Conservation (phyloP, 1,140 invertebrate species). For the Diabrotica virgifera region DNA sequence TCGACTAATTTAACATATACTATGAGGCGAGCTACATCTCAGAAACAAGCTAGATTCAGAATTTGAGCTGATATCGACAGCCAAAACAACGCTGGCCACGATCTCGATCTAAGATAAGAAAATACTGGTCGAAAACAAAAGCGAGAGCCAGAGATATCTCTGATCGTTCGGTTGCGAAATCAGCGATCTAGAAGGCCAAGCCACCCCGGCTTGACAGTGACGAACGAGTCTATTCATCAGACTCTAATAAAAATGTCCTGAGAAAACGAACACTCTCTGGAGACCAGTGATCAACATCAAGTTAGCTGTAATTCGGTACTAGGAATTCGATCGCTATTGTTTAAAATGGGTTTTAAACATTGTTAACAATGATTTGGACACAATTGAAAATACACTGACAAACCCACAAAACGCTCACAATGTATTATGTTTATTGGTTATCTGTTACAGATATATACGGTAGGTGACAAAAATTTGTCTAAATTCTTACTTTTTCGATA, state of each 20-base stretch:
- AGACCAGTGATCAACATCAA: background rate
- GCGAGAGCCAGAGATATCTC: constrained; percentile 23
- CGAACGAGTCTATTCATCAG: constrained; percentile 20
- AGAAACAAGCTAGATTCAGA: background rate
- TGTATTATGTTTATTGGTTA: no score
- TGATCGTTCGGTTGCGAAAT: constrained; percentile 15
- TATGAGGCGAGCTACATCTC: background rate
- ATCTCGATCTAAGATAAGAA: constrained; percentile 22
- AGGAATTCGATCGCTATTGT: background rate
- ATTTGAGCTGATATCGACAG: constrained; percentile 6
- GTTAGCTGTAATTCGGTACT: background rate
- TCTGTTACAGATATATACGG: no score
- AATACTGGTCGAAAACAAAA: constrained; percentile 26
- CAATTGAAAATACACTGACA: no score
- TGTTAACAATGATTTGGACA: no score
- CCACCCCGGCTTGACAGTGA: constrained; percentile 29
- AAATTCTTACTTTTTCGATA: no score
- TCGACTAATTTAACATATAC: background rate
- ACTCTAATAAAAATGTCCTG: constrained; percentile 28
- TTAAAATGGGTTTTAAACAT: no score
- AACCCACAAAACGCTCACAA: no score
- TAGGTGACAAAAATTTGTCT: no score
- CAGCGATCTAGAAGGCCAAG: constrained; percentile 27
- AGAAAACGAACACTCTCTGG: background rate
- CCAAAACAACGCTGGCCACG: constrained; percentile 15